phyloP scores from a whole-genome alignment of 2,888 invertebrate species.

The Drosophila mulleri region DNA sequence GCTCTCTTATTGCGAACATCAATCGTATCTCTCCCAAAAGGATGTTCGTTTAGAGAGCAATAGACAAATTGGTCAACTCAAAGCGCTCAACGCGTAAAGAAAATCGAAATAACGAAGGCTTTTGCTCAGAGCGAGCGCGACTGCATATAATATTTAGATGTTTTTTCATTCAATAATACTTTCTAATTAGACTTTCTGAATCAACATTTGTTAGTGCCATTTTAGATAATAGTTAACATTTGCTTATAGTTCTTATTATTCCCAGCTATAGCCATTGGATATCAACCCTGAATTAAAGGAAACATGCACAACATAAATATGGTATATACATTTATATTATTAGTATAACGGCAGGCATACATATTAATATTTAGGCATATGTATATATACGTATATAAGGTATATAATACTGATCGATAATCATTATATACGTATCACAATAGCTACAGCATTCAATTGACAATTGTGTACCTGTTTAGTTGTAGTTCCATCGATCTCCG shows the following conservation, averaged over 20 bases:
- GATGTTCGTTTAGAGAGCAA: no score
- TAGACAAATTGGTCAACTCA: no score
- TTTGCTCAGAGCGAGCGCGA: no score
- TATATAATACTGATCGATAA: constrained; percentile 27
- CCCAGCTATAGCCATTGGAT: constrained; percentile 18
- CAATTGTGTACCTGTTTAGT: constrained; percentile 84
- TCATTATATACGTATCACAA: constrained; percentile 24
- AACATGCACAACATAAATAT: constrained; percentile 15
- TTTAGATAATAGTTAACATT: background rate
- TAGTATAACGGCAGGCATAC: constrained; percentile 31
- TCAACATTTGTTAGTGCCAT: background rate
- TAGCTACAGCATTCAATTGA: constrained; percentile 39
- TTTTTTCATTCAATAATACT: no score
- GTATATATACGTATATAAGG: constrained; percentile 15
- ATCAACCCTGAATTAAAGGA: background rate
- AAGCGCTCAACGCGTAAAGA: no score
- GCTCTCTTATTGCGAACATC: no score
- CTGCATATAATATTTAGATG: no score
- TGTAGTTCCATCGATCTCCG: constrained; percentile 84
- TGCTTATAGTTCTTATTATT: no score
- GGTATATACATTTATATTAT: background rate
- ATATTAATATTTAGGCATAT: constrained; percentile 1
- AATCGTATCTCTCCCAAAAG: no score
- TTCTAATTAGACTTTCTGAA: background rate
- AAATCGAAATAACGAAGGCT: no score